Conservation (phyloP, 2,888 invertebrate genomes). For the Ectemnius lituratus region DNA sequence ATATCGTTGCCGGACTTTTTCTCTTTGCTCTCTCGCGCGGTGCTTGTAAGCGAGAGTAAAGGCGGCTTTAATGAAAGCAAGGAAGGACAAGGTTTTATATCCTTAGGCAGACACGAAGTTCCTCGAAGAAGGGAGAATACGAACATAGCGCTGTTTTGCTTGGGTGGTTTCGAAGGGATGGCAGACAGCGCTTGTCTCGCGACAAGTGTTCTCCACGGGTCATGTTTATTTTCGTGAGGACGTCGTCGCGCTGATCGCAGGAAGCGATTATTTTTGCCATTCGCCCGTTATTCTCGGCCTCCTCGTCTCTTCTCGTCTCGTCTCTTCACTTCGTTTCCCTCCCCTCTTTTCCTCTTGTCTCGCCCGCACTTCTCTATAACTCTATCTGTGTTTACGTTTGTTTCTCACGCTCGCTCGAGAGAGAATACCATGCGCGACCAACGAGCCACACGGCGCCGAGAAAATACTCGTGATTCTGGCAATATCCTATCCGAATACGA, state of each 20-base stretch:
- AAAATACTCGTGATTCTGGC: too few relatives aligned
- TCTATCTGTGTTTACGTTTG: constrained; percentile 12
- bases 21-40: too few relatives aligned
- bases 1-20: too few relatives aligned
- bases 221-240: constrained; percentile 33
- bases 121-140: neutral
- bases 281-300: constrained; percentile 29
- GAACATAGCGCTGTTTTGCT: neutral
- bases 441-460: too few relatives aligned
- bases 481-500: too few relatives aligned
- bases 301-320: too few relatives aligned
- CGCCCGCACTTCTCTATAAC: neutral
- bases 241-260: constrained; percentile 16
- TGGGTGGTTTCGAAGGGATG: neutral
- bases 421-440: too few relatives aligned
- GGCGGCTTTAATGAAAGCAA: too few relatives aligned
- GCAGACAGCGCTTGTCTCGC: neutral
- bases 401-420: neutral
- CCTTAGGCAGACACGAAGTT: neutral
- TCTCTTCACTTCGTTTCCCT: too few relatives aligned
- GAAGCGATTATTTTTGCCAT: constrained; percentile 31
- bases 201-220: neutral
- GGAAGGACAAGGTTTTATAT: too few relatives aligned
- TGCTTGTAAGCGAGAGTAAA: too few relatives aligned
- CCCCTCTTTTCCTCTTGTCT: too few relatives aligned